These are phyloP conservation scores for Pseudeuparius sepicola DNA, from an alignment of 2,888 invertebrate genomes.

Conservation along the genomic window DNA sequence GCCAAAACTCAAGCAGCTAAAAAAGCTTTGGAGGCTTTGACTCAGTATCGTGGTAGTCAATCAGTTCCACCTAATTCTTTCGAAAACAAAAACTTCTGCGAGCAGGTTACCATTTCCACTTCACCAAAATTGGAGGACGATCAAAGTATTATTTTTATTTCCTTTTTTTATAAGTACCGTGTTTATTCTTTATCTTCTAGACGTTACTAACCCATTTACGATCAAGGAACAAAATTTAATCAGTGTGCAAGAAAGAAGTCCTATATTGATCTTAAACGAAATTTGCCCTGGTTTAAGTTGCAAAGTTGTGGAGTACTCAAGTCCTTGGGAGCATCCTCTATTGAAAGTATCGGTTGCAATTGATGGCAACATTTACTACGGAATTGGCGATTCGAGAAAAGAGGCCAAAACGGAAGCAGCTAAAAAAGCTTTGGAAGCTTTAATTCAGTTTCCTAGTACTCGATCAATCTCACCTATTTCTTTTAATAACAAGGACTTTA, in stretches of 20 bases:
- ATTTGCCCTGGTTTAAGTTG: conserved; percentile 69
- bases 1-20: conserved; percentile 48
- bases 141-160: too few relatives aligned
- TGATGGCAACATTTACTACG: conserved; percentile 48
- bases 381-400: conserved; percentile 48
- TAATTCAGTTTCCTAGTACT: conserved; percentile 46
- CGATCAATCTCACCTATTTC: too few relatives aligned
- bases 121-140: too few relatives aligned
- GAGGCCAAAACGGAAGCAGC: conserved; percentile 48
- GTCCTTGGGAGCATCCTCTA: conserved; percentile 79
- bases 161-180: too few relatives aligned
- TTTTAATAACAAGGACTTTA: too few relatives aligned
- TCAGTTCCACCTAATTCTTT: too few relatives aligned
- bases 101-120: too few relatives aligned
- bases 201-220: too few relatives aligned
- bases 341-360: conserved; percentile 77
- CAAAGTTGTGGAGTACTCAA: conserved; percentile 63
- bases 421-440: conserved; percentile 45
- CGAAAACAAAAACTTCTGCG: too few relatives aligned
- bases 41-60: conserved; percentile 43
- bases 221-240: too few relatives aligned
- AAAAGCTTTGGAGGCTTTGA: conserved; percentile 46
- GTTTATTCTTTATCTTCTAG: too few relatives aligned
- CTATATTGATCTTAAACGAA: conserved; percentile 77
- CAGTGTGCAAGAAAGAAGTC: conserved; percentile 42